Evolutionary conservation across 2,113 vertebrate species (phyloP), one percentile per base, ranked within the genome.

Genomic region (Lophotis ruficrista): DNA sequence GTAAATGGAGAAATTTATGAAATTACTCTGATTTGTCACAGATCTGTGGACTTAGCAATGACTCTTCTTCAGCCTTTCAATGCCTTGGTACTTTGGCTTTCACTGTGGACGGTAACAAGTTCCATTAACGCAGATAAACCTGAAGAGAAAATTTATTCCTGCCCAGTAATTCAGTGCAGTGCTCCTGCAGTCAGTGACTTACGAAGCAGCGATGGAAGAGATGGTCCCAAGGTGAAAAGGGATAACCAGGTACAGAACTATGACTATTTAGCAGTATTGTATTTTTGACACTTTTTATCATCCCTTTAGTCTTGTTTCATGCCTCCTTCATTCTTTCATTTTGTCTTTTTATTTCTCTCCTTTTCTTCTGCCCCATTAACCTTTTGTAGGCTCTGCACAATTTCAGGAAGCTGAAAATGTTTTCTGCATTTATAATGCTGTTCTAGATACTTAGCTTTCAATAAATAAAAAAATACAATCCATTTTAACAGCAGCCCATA

Each of bases 171-270:
- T 70, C 87, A 83, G 35, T 62, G 76, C 53, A 79, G 60, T 48
- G 60, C 38, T 79, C 58, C 80, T 73, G 79, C n/a, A 69, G 35
- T 62, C 45, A 61, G 13, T 60, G 90, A 82, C 33, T 80, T 68
- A 51, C 50, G 82, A 27, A 82, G 73, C 35, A 93, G 83, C 89
- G 77, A 79, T 69, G 92, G 90, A 70, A 88, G 78, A 88, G 83
- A 38, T 61, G 80, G 69, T 37, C 18, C 37, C 35, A 88, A 84
- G 58, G 71, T 70, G 77, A 89, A 81, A 90, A 94, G 24, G 85
- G 65, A 80, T 53, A 95, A 16, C n/a, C 3, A 89, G 90, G 73
- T 87, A 93, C 43, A 24, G 45, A 62, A 7, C 8, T 53, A 30
- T 47, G 13, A 82, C 47, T 14, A 48, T 30, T 56, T 69, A 87